Base-by-base conservation (phyloP, 1,140 invertebrate genomes). In the Apis dorsata region DNA sequence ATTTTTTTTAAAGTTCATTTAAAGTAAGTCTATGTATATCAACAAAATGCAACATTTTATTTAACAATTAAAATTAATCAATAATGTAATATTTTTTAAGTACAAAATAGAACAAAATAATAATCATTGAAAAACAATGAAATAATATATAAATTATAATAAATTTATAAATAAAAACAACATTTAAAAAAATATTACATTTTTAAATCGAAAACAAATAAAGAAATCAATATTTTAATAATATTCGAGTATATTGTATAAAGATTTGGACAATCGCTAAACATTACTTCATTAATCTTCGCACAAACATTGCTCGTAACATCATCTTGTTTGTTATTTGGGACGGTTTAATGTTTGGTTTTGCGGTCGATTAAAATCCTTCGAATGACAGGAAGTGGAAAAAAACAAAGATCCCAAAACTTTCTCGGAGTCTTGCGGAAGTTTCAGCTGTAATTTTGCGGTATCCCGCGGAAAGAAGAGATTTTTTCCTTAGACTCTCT, bases 371-470 rank as follows among this genome's bases (percentile, higher is more conserved):
- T 81, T 9, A 34, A 75, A 53, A 81, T 28, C n/a, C 63, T 15
- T n/a, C 7, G 28, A 57, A 15, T n/a, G 53, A 51, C 21, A 59
- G 19, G 15, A 49, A 65, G 28, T 60, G 19, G 57, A 34, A 71
- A 71, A 62, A 49, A 49, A 75, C 60, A 34, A 28, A 55, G 28
- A 75, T 44, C 5, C 17, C 12, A 62, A 81, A 75, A 81, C 53
- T 75, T 81, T 15, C 60, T 19, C 69, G 28, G 28, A 17, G n/a
- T 53, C 68, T 72, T 10, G 15, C 12, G 71, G 17, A 81, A 75
- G n/a, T 81, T 75, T 81, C 72, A 44, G 13, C 19, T 49, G 71
- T 75, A 81, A 81, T 75, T 81, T 55, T 53, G 69, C 17, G 34
- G n/a, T 12, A 11, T 62, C 79, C 59, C 60, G 34, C 17, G 53